Evolutionary conservation across 2,888 invertebrate species (phyloP), one percentile per base, ranked within the genome.

Genomic region (Tiphia femorata): DNA sequence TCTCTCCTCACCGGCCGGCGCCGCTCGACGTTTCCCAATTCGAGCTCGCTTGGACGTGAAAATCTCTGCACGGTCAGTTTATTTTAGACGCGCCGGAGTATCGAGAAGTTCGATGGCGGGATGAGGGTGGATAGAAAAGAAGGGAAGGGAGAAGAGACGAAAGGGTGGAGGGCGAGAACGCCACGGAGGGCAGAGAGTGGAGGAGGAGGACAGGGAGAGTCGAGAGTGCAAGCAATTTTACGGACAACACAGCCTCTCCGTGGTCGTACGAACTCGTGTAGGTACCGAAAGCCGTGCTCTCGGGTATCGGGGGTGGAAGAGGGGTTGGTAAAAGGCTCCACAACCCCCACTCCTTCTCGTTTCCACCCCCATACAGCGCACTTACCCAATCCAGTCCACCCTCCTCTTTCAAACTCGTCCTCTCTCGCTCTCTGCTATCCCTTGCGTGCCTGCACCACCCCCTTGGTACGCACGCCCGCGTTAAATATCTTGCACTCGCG

Each of bases 181-280:
- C 21, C 19, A 40, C 21, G 27, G 20, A 21, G 37, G 30, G 16
- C 2, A 42, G 33, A 42, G 33, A 16, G 30, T 8, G 25, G 19
- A 38, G 7, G 37, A 19, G 19, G 38, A 40, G 46, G 20, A 27
- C 12, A 30, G 29, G n/a, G 14, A 19, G n/a, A 17, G 29, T 55
- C 53, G 70, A 67, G 75, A 67, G 67, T 65, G 64, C 67, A 62
- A 70, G 75, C 73, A 75, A 77, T 77, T 77, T 75, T 66, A 72
- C 68, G 73, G 76, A 65, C 72, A 73, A 63, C 70, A 70, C 68
- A 56, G 55, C 56, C 65, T 66, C 64, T 70, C 67, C 58, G 62
- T 53, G 64, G 56, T 53, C 47, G 63, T 55, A 53, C 60, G 53
- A 56, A 48, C 35, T 54, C n/a, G 51, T 49, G 62, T 60, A 49